A percentile compares a stretch with the other conserved stretches of the same genome.
These are phyloP conservation scores for Torymus tubicola DNA, from an alignment of 2,888 invertebrate species.

Conservation along the genomic window DNA sequence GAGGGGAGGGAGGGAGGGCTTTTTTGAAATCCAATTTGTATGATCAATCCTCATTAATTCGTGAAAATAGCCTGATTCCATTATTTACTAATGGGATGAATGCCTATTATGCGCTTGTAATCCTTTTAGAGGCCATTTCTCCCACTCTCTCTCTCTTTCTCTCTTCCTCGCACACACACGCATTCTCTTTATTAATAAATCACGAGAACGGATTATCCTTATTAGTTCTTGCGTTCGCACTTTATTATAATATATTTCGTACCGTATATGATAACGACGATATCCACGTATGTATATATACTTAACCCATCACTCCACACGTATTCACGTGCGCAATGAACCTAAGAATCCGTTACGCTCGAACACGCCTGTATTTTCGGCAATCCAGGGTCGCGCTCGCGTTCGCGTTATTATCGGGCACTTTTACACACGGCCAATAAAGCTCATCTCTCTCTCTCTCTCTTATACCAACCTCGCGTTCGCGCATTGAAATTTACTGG, in stretches of 20 bases:
- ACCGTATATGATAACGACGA: constrained; percentile 9
- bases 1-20: no score
- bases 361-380: constrained; percentile 21
- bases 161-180: no score
- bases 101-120: constrained; percentile 63
- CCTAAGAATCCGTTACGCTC: no score
- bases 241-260: background rate
- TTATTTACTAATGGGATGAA: constrained; percentile 68
- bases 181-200: background rate
- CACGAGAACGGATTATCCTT: constrained; percentile 10
- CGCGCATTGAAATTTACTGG: constrained; percentile 37
- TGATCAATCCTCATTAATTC: constrained; percentile 71
- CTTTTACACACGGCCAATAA: constrained; percentile 13
- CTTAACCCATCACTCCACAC: background rate
- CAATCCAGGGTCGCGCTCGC: background rate
- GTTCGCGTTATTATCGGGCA: constrained; percentile 28
- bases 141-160: background rate
- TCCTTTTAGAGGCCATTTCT: constrained; percentile 27
- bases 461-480: constrained; percentile 4
- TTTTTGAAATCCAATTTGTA: constrained; percentile 61
- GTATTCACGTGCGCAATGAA: no score
- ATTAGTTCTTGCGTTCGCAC: background rate
- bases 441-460: background rate
- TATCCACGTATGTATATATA: background rate
- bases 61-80: constrained; percentile 67